Evolutionary conservation across 2,113 vertebrate species (phyloP), one percentile per base, ranked within the genome.

Genomic region (Ochotona curzoniae): DNA sequence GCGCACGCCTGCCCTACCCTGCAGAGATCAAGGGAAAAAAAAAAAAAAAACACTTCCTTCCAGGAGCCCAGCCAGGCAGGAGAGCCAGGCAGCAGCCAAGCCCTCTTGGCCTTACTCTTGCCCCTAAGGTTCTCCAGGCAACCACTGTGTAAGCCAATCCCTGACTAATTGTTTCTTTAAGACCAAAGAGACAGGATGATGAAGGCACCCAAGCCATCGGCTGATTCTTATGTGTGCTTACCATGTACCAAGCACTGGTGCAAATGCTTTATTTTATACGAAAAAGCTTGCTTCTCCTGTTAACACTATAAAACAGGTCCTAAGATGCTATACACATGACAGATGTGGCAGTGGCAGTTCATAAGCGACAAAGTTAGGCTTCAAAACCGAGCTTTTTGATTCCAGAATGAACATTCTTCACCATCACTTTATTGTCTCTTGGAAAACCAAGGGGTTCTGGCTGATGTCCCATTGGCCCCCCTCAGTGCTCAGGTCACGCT

Each of bases 21-120:
- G 13, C 89, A 2, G 76, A 87, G 84, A 89, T 81, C 18, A 47
- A 95, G 81, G 70, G 66, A 79, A 89, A 89, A 91, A 78, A 93
- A 93, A 71, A 79, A 89, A 89, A 91, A 78, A 93, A 93, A 71
- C 32, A 51, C 26, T 69, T 63, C 21, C 1, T 1, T 20, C 35
- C 1, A 7, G 67, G 70, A 74, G n/a, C 25, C 67, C 7, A 44
- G 38, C 38, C 38, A 44, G 38, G 38, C 38, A 44, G 38, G 12
- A 30, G 38, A 89, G 87, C 64, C 57, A 3, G 0, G 18, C 76
- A n/a, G 25, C 6, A 26, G 30, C 54, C 63, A 47, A 57, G 70
- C n/a, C 13, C 80, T 78, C 87, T 38, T 70, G 60, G 30, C 26
- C 23, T 60, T 60, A 61, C 21, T 7, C 74, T 61, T 78, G 38